Evolutionary conservation across 2,797 vertebrate species (phyloP), one percentile per base, ranked within the genome.

Genomic region (Poecile montanus): DNA sequence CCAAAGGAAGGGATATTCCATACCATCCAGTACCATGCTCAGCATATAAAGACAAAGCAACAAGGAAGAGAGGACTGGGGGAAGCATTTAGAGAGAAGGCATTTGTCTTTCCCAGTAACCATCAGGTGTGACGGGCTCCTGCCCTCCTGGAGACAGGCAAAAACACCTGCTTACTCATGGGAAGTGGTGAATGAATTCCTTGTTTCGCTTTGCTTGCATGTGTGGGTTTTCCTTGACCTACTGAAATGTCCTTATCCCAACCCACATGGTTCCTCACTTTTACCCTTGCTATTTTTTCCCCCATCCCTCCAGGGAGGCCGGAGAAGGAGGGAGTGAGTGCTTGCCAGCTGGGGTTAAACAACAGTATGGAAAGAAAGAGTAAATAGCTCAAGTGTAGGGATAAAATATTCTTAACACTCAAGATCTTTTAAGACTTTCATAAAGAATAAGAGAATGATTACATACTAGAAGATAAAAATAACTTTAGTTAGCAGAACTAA

Each of bases 221-320:
- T 3, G 3, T 6, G 8, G 30, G 20, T 66, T 86, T 76, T 80
- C n/a, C 56, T 77, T 60, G 62, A 25, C 15, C 4, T 68, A 32
- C 42, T 38, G 34, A 68, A 34, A 16, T 25, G 16, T 13, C 21
- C 29, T 42, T 29, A 42, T 13, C 22, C 56, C 74, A 85, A 27
- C 2, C 30, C 38, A 62, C 0, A 2, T 13, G 11, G 51, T 32
- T 68, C 42, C 54, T 73, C 47, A 60, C 10, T 90, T 84, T 47
- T 13, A 56, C 5, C 7, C 14, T 61, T 61, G 38, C 0, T 3
- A 12, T 18, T 81, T 50, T n/a, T 14, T 45, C 13, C 20, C 8
- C 8, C 13, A 42, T 25, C 14, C 47, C 48, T 42, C 8, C 32
- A 2, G 1, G 9, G 12, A n/a, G 8, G 42, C 19, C 0, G 1